phyloP scores from a whole-genome alignment of 2,888 invertebrate genomes.

The Argyresthia albistria region DNA sequence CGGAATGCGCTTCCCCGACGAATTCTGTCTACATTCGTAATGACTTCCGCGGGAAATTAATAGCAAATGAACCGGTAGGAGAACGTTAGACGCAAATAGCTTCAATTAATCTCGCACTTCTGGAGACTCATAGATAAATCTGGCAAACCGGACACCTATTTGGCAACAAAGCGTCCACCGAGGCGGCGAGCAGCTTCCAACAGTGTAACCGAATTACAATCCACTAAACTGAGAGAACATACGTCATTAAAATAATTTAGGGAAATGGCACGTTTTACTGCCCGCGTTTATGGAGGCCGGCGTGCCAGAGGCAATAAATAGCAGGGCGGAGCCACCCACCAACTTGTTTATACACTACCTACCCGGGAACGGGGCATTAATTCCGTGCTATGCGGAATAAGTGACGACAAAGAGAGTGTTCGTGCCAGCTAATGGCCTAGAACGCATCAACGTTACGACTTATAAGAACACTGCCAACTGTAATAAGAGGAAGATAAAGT shows the following conservation, averaged over 20 bases:
- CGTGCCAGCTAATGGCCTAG: conserved; percentile 41
- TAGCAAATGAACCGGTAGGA: background rate
- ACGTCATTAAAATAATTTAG: conserved; percentile 60
- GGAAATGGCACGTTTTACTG: conserved; percentile 56
- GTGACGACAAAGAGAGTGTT: conserved; percentile 45
- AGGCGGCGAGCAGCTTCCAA: conserved; percentile 15
- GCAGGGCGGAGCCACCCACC: conserved; percentile 41
- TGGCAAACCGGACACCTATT: conserved; percentile 23
- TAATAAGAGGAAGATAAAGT: conserved; percentile 18
- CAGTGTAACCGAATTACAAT: conserved; percentile 44
- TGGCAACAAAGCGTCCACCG: conserved; percentile 24
- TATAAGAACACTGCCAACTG: conserved; percentile 24
- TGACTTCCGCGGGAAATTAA: conserved; percentile 19
- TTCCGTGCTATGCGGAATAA: conserved; percentile 48
- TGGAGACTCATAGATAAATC: conserved; percentile 8
- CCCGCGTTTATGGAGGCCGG: conserved; percentile 45
- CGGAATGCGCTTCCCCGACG: conserved; percentile 32
- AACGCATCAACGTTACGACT: conserved; percentile 35
- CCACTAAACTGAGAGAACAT: conserved; percentile 40
- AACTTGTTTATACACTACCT: conserved; percentile 51
- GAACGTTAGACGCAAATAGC: conserved; percentile 17
- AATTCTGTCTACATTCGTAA: conserved; percentile 33
- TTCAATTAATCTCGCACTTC: conserved; percentile 10
- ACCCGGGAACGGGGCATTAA: conserved; percentile 42
- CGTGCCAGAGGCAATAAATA: conserved; percentile 55